A percentile compares a stretch with the other conserved stretches of the same genome.
Conservation (phyloP, 2,888 invertebrate genomes). For the Pasiphila rectangulata region DNA sequence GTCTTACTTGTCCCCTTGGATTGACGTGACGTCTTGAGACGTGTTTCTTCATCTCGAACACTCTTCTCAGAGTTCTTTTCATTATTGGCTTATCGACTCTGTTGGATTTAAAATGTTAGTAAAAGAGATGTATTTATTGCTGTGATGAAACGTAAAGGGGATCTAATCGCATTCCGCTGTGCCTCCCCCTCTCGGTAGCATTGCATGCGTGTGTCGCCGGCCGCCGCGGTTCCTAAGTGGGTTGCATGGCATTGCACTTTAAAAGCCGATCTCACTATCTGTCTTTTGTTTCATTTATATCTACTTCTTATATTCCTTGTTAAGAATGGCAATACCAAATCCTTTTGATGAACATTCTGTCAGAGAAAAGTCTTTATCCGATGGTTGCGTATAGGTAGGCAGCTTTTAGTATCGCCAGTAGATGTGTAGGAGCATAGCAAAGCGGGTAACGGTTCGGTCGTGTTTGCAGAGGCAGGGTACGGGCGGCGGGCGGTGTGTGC, state of each 20-base stretch:
- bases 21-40: neutral
- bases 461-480: conserved; percentile 69
- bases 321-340: no score
- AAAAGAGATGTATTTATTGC: conserved; percentile 44
- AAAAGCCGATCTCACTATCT: conserved; percentile 6
- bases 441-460: conserved; percentile 72
- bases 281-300: no score
- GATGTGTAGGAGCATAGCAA: conserved; percentile 55
- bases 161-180: conserved; percentile 69
- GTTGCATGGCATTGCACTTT: conserved; percentile 42
- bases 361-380: neutral
- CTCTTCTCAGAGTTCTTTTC: conserved; percentile 6
- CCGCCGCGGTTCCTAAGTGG: conserved; percentile 44
- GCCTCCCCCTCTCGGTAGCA: conserved; percentile 46
- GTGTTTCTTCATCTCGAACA: no score
- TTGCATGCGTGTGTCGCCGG: conserved; percentile 47
- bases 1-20: conserved; percentile 31
- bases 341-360: no score
- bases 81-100: conserved; percentile 17
- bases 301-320: no score
- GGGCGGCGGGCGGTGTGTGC: conserved; percentile 59
- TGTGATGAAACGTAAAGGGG: conserved; percentile 59
- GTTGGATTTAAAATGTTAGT: conserved; percentile 35
- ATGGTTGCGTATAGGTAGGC: conserved; percentile 8
- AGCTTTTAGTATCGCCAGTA: conserved; percentile 46